Base-by-base conservation (phyloP, 2,888 invertebrate species). In the Lepidochrysops patricia region DNA sequence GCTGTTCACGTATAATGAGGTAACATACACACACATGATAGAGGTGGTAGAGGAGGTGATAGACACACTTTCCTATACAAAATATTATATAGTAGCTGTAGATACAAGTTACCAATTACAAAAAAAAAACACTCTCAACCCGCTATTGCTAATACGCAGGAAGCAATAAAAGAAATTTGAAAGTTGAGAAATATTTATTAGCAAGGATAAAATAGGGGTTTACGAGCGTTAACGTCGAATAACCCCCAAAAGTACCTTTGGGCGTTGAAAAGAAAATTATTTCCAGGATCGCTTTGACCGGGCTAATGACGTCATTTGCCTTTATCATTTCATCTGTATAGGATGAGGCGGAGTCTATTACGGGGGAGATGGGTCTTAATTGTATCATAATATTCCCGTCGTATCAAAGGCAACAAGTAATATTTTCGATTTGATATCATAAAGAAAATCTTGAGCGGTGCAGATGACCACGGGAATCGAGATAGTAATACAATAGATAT, bases 241-340 rank as follows among this genome's bases (percentile, higher is more conserved):
- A 70, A 69, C 67, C 64, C 64, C 61, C 62, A 60, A 65, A 65
- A 67, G 63, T 62, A 66, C 66, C 68, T 64, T 61, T 57, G 61
- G 62, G 66, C 64, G 66, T 66, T 69, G 66, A 66, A 67, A 69
- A 68, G 68, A 70, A 70, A 68, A 70, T 70, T 66, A 69, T 71
- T 69, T 68, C 60, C 66, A 66, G 66, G 64, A 66, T 63, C 64
- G 65, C 67, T 68, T 66, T 64, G 69, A 68, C 70, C 68, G 67
- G 59, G 61, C 61, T 72, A 72, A 72, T 72, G 72, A 71, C 66
- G 67, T 68, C 67, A 70, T 71, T 72, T 70, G 67, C 66, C 67
- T 66, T 66, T 64, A 70, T 70, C 70, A 71, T 67, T 67, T 64
- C 68, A 68, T 69, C 68, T 70, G 64, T 70, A 68, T 67, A 66